These are phyloP conservation scores for Mylabris sibirica DNA, from an alignment of 2,888 invertebrate species.

Conservation along the genomic window DNA sequence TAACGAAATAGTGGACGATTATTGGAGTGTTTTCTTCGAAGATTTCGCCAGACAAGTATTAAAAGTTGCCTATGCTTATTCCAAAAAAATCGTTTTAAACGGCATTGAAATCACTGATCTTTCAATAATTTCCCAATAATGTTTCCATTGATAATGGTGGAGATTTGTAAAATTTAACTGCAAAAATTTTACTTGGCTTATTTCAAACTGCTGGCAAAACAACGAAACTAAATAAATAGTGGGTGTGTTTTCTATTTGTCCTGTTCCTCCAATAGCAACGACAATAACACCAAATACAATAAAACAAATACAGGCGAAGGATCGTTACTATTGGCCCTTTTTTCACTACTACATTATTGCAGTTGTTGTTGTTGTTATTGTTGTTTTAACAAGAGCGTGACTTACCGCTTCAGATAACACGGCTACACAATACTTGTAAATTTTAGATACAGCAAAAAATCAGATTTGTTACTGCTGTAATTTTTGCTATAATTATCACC, in stretches of 20 bases:
- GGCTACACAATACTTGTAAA: constrained; percentile 23
- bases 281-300: constrained; percentile 51
- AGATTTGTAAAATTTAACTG: neutral
- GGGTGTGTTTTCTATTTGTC: constrained; percentile 46
- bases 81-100: neutral
- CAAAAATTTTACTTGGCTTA: neutral
- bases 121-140: neutral
- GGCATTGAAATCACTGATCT: neutral
- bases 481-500: neutral
- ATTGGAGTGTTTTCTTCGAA: neutral
- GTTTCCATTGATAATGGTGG: neutral
- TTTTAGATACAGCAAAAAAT: constrained; percentile 19
- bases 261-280: constrained; percentile 49
- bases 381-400: constrained; percentile 39
- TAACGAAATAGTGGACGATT: neutral
- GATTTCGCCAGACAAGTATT: neutral
- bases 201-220: constrained; percentile 13
- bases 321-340: constrained; percentile 43
- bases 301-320: constrained; percentile 49
- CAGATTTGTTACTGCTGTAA: constrained; percentile 21
- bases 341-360: constrained; percentile 12
- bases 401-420: constrained; percentile 44
- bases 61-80: neutral
- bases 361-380: neutral
- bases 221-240: constrained; percentile 40